These are phyloP conservation scores for Ceyx melanurus DNA, from an alignment of 2,113 vertebrate species.

Conservation along the genomic window DNA sequence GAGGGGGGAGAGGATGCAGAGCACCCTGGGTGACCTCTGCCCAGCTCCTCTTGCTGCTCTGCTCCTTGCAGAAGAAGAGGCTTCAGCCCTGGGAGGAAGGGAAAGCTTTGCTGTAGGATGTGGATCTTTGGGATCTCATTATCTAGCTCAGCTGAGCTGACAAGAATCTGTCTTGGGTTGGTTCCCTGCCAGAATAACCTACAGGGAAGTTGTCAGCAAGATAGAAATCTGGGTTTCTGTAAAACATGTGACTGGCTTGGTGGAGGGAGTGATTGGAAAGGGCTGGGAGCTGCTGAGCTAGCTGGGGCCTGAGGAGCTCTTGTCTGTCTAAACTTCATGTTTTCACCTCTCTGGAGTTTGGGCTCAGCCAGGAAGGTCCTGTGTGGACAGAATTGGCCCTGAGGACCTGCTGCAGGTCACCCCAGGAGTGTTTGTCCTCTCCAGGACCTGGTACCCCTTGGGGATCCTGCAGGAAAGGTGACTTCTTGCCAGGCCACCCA, in stretches of 20 bases:
- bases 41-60: neutral
- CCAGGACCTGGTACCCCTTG: neutral
- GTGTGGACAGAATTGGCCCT: neutral
- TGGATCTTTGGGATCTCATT: neutral
- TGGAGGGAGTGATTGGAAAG: neutral
- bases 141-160: neutral
- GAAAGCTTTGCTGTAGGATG: constrained; percentile 20
- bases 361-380: neutral
- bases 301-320: neutral
- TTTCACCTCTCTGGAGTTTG: neutral
- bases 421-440: neutral
- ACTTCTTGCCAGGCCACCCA: neutral
- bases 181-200: neutral
- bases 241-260: neutral
- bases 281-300: neutral
- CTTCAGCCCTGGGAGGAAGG: neutral
- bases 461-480: neutral
- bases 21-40: neutral
- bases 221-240: constrained; percentile 25
- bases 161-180: neutral
- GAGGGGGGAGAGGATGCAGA: constrained; percentile 18
- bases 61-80: neutral
- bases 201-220: neutral
- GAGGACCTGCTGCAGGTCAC: neutral
- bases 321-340: neutral